Evolutionary conservation across 2,797 vertebrate genomes (phyloP).

Genomic region (Picus viridis): DNA sequence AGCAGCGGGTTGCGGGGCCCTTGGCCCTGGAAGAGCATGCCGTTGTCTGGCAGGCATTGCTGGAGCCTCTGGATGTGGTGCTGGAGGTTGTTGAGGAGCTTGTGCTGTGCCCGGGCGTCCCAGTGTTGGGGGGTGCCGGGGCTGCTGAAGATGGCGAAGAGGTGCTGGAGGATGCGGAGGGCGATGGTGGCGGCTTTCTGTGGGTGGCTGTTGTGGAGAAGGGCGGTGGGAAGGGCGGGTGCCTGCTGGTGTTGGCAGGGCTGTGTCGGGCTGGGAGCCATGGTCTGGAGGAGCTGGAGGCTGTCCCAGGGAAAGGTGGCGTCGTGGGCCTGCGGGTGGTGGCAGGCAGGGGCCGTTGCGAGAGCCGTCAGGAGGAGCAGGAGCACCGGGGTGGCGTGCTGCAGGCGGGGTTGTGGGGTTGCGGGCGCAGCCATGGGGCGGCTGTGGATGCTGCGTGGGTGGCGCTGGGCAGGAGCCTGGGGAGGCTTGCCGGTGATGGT

Average conservation of each 20-base stretch:
- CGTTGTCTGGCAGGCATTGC: accelerated
- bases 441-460: background rate
- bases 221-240: background rate
- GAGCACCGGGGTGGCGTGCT: background rate
- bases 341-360: accelerated
- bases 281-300: background rate
- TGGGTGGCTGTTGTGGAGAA: background rate
- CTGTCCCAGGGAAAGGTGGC: background rate
- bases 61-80: background rate
- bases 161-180: background rate
- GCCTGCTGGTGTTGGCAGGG: background rate
- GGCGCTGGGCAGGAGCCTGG: background rate
- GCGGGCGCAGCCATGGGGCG: background rate
- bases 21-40: accelerated
- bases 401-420: background rate
- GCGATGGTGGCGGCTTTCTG: background rate
- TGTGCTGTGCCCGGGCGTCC: accelerated
- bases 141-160: background rate
- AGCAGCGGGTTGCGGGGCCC: background rate
- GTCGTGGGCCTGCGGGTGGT: accelerated
- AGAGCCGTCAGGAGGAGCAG: background rate
- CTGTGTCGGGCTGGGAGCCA: accelerated
- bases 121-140: accelerated
- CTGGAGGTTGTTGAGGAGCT: background rate
- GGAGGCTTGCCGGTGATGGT: too few relatives aligned